Base-by-base conservation (phyloP, 2,888 invertebrate genomes). In the Palloptera scutellata region DNA sequence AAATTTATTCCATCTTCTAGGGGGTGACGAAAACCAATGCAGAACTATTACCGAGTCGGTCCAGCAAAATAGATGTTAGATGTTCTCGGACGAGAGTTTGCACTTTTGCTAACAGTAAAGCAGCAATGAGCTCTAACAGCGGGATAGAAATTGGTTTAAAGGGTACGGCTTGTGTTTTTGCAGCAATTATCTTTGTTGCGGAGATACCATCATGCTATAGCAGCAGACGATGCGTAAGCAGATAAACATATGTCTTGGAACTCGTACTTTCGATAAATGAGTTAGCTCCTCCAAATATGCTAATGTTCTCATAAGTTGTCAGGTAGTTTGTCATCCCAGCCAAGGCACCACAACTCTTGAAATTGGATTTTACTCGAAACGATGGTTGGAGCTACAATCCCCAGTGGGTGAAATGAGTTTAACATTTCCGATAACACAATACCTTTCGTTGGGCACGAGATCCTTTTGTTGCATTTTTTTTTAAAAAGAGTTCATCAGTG, bases 21-120 rank as follows among this genome's bases (percentile, higher is more conserved):
- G 48, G 48, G 48, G 48, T 15, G 48, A 48, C 10, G 48, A 48
- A 13, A 48, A 11, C 58, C 1, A 69, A 41, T 70, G 68, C 0
- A 80, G 63, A 1, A 76, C 75, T 8, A 79, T 76, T 13, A 72
- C 74, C 0, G 78, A 81, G 64, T 82, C 81, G 5, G 76, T 73
- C 71, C 69, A 74, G 30, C 67, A 68, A 12, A 60, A 53, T 11
- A 62, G 61, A 43, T 41, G 68, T 66, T 1, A 71, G 19, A 1
- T 70, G 65, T 20, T 40, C 48, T 64, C 61, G 68, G 1, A 71
- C 57, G 1, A 52, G 55, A 1, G 30, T 60, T 52, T 69, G 15
- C 15, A 73, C 55, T 54, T 57, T 67, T 20, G 66, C 42, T 57
- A 68, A 19, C 13, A 71, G 58, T 1, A 69, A 20, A 11, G 67